A percentile compares a stretch with the other conserved stretches of the same genome.
Evolutionary conservation across 1,140 invertebrate genomes (phyloP).

Genomic region (Plectus sambesii): DNA sequence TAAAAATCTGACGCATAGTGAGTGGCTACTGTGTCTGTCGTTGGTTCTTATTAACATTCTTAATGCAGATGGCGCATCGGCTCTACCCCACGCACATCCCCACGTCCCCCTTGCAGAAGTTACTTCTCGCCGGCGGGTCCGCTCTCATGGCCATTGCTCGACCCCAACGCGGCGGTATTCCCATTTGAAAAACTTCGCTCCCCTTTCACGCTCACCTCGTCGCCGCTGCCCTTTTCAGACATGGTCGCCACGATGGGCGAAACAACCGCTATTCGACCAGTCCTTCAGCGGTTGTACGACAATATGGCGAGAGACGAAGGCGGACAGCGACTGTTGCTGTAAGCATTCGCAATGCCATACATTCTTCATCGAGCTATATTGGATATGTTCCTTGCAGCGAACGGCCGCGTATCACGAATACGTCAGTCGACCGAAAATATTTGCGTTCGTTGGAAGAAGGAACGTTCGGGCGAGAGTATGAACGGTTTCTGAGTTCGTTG

Average conservation of each 20-base stretch:
- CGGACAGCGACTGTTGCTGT: constrained; percentile 15
- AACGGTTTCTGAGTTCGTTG: constrained; percentile 38
- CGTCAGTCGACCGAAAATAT: constrained; percentile 63
- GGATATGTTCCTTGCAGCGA: constrained; percentile 48
- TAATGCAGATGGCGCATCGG: no score
- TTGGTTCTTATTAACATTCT: background rate
- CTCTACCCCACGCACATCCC: constrained; percentile 58
- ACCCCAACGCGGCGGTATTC: constrained; percentile 53
- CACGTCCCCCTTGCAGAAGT: constrained; percentile 61
- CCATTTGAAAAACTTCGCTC: constrained; percentile 11
- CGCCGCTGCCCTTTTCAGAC: constrained; percentile 53
- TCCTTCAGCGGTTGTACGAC: constrained; percentile 21
- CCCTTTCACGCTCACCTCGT: constrained; percentile 2
- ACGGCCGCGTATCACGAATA: constrained; percentile 72
- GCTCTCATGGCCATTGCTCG: constrained; percentile 61
- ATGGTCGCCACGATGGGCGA: constrained; percentile 88
- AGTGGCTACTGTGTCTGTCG: no score
- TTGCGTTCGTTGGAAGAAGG: constrained; percentile 61
- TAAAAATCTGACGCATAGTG: constrained; percentile 3
- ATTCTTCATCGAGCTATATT: constrained; percentile 5
- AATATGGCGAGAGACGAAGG: constrained; percentile 21
- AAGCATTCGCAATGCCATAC: background rate
- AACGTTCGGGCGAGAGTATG: constrained; percentile 72
- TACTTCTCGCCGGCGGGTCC: constrained; percentile 64
- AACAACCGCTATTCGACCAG: constrained; percentile 48